Evolutionary conservation across 2,888 invertebrate genomes (phyloP), one percentile per base, ranked within the genome.

Genomic region (Callosobruchus maculatus): DNA sequence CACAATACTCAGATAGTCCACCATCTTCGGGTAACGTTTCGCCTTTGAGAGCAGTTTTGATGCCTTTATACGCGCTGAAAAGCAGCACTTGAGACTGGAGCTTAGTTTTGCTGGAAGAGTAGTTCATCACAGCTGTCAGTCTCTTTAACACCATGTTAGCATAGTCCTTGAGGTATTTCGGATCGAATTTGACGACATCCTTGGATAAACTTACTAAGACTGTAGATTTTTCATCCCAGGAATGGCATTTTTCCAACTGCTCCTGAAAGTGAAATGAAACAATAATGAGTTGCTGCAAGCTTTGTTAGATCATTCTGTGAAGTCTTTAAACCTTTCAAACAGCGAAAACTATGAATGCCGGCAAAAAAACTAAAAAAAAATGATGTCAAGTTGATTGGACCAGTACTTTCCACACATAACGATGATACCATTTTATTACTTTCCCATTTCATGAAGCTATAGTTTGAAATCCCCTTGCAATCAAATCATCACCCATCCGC

Each of bases 41-140:
- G 13, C 18, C 18, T 18, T 49, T 5, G 49, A 13, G 1, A 18
- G 13, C 49, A 49, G 49, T 49, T 49, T 13, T 49, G 49, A 49
- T 49, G 4, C 49, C 49, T 49, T 89, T 79, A 0, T 87, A 87
- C 26, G 77, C 20, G 20, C 7, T 18, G 49, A 49, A 49, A 49
- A 49, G 49, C 1, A 13, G 49, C 49, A 49, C 49, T 49, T 49
- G 5, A 18, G 13, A 7, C 13, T 1, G 49, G 13, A 49, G 49
- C 49, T 49, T 49, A 7, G 13, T 49, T 13, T 49, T 49, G 49
- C 49, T 49, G 3, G 49, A 18, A 1, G 13, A 13, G 18, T 49
- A 49, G 49, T 18, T 49, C 49, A 7, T 49, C 49, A 49, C 13
- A 49, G 49, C 49, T 49, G 1, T 18, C 5, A 49, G 13, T 18